phyloP scores from a whole-genome alignment of 2,113 vertebrate genomes.

The Poecile atricapillus region DNA sequence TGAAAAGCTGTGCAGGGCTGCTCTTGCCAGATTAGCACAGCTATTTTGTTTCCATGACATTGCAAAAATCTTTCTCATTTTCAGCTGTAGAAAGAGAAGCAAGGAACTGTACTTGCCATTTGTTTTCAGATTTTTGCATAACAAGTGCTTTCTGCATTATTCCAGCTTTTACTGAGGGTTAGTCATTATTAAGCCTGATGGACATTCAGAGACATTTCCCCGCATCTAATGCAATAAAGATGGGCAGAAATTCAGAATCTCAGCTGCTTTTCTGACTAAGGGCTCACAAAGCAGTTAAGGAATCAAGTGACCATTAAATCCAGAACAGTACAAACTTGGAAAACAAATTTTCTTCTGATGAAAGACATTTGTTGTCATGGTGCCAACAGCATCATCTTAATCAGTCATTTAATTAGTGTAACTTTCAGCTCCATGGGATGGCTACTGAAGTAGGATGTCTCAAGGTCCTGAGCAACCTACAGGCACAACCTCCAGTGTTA shows the following conservation, averaged over 20 bases:
- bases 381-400: background rate
- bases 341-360: background rate
- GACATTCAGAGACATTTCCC: background rate
- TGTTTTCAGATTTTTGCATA: background rate
- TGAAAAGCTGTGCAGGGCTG: background rate
- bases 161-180: background rate
- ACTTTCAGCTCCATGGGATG: background rate
- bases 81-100: background rate
- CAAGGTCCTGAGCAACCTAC: background rate
- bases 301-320: background rate
- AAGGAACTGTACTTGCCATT: background rate
- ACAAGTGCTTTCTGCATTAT: background rate
- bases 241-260: background rate
- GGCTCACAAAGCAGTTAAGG: background rate
- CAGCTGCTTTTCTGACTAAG: background rate
- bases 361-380: background rate
- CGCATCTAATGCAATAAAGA: background rate
- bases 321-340: background rate
- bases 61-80: conserved; percentile 5
- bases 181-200: background rate
- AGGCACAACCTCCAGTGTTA: background rate
- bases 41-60: conserved; percentile 13
- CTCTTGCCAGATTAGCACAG: background rate
- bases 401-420: background rate
- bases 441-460: background rate